A percentile compares a stretch with the other conserved stretches of the same genome.
Evolutionary conservation across 2,797 vertebrate species (phyloP).

Genomic region (Notolepis coatsorum): DNA sequence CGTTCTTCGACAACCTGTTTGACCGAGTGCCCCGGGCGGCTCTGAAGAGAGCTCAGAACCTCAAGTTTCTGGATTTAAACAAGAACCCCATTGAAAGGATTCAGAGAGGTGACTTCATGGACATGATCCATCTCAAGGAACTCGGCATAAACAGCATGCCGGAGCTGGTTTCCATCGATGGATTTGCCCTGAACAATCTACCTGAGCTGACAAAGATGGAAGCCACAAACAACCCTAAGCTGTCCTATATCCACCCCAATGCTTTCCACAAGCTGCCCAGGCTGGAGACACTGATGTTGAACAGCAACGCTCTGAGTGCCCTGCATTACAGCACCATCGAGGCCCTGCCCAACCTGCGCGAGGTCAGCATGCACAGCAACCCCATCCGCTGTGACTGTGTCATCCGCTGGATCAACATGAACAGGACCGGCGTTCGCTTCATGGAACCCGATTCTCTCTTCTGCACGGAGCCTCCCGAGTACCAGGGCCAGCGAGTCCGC

Average conservation of each 20-base stretch:
- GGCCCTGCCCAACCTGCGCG: slow-evolving; percentile 94
- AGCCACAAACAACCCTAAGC: slow-evolving; percentile 97
- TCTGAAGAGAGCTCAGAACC: slow-evolving; percentile 90
- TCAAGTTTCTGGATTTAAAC: slow-evolving; percentile 98
- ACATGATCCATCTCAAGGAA: slow-evolving; percentile 97
- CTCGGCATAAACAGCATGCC: slow-evolving; percentile 99
- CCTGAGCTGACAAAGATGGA: slow-evolving; percentile 98
- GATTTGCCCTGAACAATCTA: slow-evolving; percentile 95
- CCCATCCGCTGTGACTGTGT: slow-evolving; percentile 98
- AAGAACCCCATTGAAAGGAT: slow-evolving; percentile 97
- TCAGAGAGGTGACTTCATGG: slow-evolving; percentile 94
- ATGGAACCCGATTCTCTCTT: slow-evolving; percentile 98
- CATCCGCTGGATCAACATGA: slow-evolving; percentile 99
- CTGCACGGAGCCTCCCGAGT: slow-evolving; percentile 96
- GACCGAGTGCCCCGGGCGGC: slow-evolving; percentile 89
- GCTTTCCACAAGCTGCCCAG: slow-evolving; percentile 95
- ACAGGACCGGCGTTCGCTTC: slow-evolving; percentile 95
- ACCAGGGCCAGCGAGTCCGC: slow-evolving; percentile 95
- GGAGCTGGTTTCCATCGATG: slow-evolving; percentile 95
- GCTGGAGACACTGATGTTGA: slow-evolving; percentile 96
- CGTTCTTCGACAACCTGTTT: slow-evolving; percentile 97
- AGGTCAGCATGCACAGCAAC: slow-evolving; percentile 98
- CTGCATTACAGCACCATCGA: slow-evolving; percentile 94
- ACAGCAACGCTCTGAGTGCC: slow-evolving; percentile 95
- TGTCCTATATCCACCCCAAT: slow-evolving; percentile 97